Base-by-base conservation (phyloP, 1,140 invertebrate genomes). In the Ips nitidus region DNA sequence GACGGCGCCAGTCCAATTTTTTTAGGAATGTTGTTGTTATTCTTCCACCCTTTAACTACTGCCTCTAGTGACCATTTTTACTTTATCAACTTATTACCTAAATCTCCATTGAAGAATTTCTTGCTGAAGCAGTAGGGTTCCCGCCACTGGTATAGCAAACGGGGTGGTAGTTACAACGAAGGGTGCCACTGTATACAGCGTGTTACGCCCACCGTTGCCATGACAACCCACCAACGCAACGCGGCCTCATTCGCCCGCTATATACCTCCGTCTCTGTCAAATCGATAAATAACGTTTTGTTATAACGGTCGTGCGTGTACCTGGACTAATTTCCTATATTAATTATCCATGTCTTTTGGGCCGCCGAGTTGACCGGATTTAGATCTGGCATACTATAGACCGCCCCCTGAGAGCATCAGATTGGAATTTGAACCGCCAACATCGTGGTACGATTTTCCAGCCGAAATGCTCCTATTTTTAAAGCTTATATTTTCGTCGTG, bases 1-100 rank as follows among this genome's bases (percentile, higher is more conserved):
- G n/a, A 5, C 45, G 78, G 78, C 78, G 78, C 78, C 78, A 79
- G 45, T 55, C 0, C 22, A 22, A 22, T 22, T 22, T 22, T 22
- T 22, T 22, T 22, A 22, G 22, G 22, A 22, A 22, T 22, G 22
- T 22, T 22, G 22, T 22, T 22, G 22, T 22, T 22, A 22, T 22
- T 22, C 22, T 22, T 22, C 22, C 22, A 22, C 22, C 22, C 22
- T 22, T 22, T 22, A 22, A 22, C 22, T 22, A 22, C 22, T 22
- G 22, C 22, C 22, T 22, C 22, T 22, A 22, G 22, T 22, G 22
- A 22, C 22, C 0, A 22, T 22, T 22, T 22, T 22, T 22, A 22
- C 22, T 22, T 22, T 22, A 22, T 22, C 22, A 22, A 22, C 22
- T 22, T 22, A 22, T 22, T 22, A 22, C 22, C 22, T 22, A 22